Conservation (phyloP, 2,888 invertebrate species). For the Euproctis similis region DNA sequence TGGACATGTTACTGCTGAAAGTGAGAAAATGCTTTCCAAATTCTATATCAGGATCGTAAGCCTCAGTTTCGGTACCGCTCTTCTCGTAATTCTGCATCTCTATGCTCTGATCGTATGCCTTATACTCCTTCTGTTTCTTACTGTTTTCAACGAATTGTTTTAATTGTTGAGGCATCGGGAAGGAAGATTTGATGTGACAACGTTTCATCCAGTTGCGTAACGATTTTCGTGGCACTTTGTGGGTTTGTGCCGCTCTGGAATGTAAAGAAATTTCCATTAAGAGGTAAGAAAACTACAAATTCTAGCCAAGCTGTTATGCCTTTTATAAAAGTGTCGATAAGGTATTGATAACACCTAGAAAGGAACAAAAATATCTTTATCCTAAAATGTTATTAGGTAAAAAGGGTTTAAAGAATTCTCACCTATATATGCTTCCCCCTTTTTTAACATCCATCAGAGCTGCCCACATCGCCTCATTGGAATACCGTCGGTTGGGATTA, state of each 20-base stretch:
- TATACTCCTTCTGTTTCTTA: conserved; percentile 62
- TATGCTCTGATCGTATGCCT: conserved; percentile 28
- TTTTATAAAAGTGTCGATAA: too few species aligned
- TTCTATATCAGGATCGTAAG: conserved; percentile 44
- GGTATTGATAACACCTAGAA: too few species aligned
- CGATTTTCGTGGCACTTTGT: conserved; percentile 76
- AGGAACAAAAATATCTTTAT: too few species aligned
- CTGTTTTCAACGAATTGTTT: conserved; percentile 75
- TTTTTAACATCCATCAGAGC: conserved; percentile 77
- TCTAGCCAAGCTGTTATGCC: too few species aligned
- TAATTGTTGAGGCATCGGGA: conserved; percentile 75
- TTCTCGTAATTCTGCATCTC: conserved; percentile 34
- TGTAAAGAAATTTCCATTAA: conserved; percentile 2
- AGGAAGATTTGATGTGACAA: conserved; percentile 76
- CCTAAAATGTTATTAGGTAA: too few species aligned
- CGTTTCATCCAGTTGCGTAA: conserved; percentile 79
- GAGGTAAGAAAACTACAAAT: too few species aligned
- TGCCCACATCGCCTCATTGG: conserved; percentile 74
- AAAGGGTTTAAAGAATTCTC: conserved; percentile 14
- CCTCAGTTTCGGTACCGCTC: conserved; percentile 35
- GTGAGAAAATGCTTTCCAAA: conserved; percentile 65
- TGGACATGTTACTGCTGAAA: conserved; percentile 40
- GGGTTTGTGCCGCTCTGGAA: conserved; percentile 76
- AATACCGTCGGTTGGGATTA: conserved; percentile 67
- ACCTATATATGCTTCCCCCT: conserved; percentile 78